A percentile compares a stretch with the other conserved stretches of the same genome.
phyloP scores from a whole-genome alignment of 2,797 vertebrate genomes.

The Menidia menidia region DNA sequence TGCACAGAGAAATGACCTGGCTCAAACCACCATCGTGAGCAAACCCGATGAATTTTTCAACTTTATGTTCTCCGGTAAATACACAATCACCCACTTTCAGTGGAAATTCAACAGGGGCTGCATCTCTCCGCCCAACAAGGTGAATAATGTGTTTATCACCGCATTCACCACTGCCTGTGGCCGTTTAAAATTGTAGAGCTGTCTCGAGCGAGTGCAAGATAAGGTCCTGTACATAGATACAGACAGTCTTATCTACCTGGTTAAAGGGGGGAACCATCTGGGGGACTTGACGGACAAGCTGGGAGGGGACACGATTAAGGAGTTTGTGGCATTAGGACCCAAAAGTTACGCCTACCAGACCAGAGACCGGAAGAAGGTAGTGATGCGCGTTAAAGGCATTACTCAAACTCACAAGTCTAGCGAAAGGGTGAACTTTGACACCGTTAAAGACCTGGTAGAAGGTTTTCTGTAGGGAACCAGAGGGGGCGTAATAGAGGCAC shows the following conservation, averaged over 20 bases:
- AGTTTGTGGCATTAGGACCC: not conserved
- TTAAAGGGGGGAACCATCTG: not conserved
- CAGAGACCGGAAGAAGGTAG: not conserved
- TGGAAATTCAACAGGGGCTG: not conserved
- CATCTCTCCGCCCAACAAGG: not conserved
- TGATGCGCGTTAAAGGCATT: not conserved
- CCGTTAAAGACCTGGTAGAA: not conserved
- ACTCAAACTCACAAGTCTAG: not conserved
- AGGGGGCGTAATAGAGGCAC: fast-evolving
- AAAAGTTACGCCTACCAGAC: not conserved
- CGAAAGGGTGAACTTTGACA: not conserved
- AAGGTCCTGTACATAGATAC: not conserved
- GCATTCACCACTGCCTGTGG: not conserved
- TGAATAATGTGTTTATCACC: not conserved
- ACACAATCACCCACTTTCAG: not conserved
- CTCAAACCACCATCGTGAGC: not conserved
- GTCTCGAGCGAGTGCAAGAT: not conserved
- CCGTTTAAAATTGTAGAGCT: not conserved
- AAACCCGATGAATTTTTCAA: not conserved
- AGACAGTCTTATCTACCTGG: not conserved
- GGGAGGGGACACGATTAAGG: not conserved
- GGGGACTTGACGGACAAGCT: not conserved
- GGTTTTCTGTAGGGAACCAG: not conserved
- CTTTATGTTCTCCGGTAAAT: not conserved
- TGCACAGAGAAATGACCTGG: not conserved